Evolutionary conservation across 2,797 vertebrate genomes (phyloP), one percentile per base, ranked within the genome.

Genomic region (Amblyopsis hoosieri): DNA sequence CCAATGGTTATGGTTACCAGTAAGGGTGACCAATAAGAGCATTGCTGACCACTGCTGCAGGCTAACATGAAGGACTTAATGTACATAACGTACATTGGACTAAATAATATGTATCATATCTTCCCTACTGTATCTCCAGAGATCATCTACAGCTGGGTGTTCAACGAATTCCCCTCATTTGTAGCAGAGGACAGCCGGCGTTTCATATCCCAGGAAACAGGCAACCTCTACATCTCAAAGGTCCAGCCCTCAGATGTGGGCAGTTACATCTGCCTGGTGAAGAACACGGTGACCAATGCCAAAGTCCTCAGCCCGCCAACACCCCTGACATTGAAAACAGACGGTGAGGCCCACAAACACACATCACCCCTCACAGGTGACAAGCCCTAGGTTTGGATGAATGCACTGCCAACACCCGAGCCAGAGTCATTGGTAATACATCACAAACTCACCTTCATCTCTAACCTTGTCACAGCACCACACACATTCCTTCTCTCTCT

Each of bases 191-290:
- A 99, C 78, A 98, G 96, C 67, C 93, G 97, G n/a, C 94, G 97
- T 31, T 99, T 99, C 91, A 96, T 99, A 87, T 99, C 97, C 67
- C 97, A 99, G 84, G 94, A 95, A 80, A 99, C 95, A 0, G 97
- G 97, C 64, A 98, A 99, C 88, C 93, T 99, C 68, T 99, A 99
- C 81, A 96, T 99, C 85, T 97, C 97, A 17, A 98, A 99, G 88
- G 97, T 97, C 64, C 97, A 99, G 72, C 90, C 94, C n/a, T 96
- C 95, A 0, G 97, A 99, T 31, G 96, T 99, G 37, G 97, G 97
- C 78, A 99, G 96, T 78, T 99, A 99, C 83, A 97, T 98, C 87
- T 99, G 97, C 68, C 90, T 96, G 74, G 95, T 99, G 80, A 98
- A 97, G 92, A 99, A 98, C 88, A 90, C 92, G 0, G 94, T 94